These are phyloP conservation scores for Hemichromis elongatus DNA, from an alignment of 2,113 vertebrate species.

Conservation along the genomic window DNA sequence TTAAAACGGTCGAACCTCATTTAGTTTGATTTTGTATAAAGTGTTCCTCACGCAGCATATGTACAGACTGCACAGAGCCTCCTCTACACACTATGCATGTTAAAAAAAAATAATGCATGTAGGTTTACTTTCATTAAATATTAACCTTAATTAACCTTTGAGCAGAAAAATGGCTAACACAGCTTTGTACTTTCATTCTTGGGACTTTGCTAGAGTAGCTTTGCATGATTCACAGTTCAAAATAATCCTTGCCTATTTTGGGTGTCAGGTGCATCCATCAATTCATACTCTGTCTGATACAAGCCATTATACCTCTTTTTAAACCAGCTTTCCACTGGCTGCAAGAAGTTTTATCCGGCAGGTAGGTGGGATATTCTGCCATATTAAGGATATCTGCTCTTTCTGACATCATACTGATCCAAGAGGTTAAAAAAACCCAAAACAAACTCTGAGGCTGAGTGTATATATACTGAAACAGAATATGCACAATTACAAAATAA, in stretches of 20 bases:
- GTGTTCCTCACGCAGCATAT: not conserved
- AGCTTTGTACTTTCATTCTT: not conserved
- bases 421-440: not conserved
- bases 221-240: not conserved
- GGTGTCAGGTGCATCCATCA: not conserved
- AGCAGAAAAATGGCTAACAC: not conserved
- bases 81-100: not conserved
- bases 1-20: not conserved
- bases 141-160: too few species aligned
- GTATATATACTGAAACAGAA: not conserved
- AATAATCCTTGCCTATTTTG: not conserved
- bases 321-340: not conserved
- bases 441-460: not conserved
- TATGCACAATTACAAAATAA: rapidly evolving
- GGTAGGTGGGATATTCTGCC: rapidly evolving
- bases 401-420: not conserved
- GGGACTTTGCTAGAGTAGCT: not conserved
- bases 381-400: not conserved
- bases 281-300: not conserved
- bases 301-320: not conserved
- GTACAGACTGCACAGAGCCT: not conserved
- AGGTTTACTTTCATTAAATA: too few species aligned
- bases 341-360: not conserved
- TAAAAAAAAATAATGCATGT: not conserved
- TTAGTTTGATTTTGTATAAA: not conserved